phyloP scores from a whole-genome alignment of 2,888 invertebrate genomes.

The Mimas tiliae region DNA sequence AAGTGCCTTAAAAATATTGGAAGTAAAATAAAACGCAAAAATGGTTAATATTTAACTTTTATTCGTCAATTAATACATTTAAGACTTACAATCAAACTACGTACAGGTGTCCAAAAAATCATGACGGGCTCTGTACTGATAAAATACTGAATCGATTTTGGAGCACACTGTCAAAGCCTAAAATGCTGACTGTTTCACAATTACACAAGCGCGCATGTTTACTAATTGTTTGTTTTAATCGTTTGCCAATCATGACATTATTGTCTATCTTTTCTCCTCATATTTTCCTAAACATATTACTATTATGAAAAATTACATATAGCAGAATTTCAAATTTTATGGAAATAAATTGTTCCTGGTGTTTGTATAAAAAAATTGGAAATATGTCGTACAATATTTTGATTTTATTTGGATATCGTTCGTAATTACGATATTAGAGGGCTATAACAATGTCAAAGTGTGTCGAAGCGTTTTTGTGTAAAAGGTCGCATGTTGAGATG shows the following conservation, averaged over 20 bases:
- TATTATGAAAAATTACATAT: background rate
- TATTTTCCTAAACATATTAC: background rate
- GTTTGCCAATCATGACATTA: background rate
- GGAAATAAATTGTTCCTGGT: background rate
- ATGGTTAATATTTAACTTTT: constrained; percentile 38
- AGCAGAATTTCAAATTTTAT: background rate
- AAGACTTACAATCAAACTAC: constrained; percentile 59
- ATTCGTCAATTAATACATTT: constrained; percentile 58
- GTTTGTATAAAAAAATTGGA: background rate
- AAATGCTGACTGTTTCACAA: background rate
- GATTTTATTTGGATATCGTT: too few species aligned
- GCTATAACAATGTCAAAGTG: background rate
- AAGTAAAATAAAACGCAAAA: constrained; percentile 34
- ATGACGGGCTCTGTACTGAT: constrained; percentile 31
- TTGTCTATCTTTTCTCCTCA: background rate
- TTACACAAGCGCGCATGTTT: constrained; percentile 1
- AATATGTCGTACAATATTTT: too few species aligned
- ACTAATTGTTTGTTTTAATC: background rate
- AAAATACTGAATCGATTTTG: constrained; percentile 49
- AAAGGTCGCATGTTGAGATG: constrained; percentile 5
- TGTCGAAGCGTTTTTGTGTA: constrained; percentile 14
- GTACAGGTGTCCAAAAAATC: constrained; percentile 42
- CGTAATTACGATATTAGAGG: background rate
- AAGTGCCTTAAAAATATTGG: too few species aligned
- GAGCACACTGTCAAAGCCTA: constrained; percentile 32